Base-by-base conservation (phyloP, 1,140 invertebrate genomes). In the Saxidomus purpurata region DNA sequence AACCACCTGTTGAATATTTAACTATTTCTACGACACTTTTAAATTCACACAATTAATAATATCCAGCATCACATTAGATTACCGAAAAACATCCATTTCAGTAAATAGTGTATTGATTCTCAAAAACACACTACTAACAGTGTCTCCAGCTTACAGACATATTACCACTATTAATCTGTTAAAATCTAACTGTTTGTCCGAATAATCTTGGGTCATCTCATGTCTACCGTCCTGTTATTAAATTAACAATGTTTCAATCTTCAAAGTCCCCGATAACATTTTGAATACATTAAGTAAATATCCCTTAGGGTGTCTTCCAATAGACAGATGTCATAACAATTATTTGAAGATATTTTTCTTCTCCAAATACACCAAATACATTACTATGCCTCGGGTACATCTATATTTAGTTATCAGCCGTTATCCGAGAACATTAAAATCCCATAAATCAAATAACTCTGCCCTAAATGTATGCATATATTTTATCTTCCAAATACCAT, bases 321-420 rank as follows among this genome's bases (percentile, higher is more conserved):
- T 79, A 28, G 28, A 49, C 76, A 79, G 76, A 79, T 52, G 76
- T 79, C 76, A 79, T 79, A 79, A 79, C 47, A 79, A 55, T 31
- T 22, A 55, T 3, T 79, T 79, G 25, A 36, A 55, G 28, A 15
- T 31, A 55, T 55, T 34, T 79, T 79, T 79, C 76, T 8, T 55
- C 40, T 15, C 43, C 15, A 15, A 15, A 43, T 15, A 43, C 6
- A 8, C 43, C 4, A 8, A 15, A 4, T 8, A 43, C 6, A 15
- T 67, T 28, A 31, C 61, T 17, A 11, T 71, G 67, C 67, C 67
- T 71, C 3, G n/a, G 67, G 67, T 15, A 38, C n/a, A 40, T 67
- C 61, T 67, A 31, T 67, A 8, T 31, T 67, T 67, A 6, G n/a
- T 25, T 67, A 67, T 3, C 19, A 67, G 25, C n/a, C n/a, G 28